phyloP scores from a whole-genome alignment of 2,113 vertebrate genomes.

The Periophthalmus modestus region DNA sequence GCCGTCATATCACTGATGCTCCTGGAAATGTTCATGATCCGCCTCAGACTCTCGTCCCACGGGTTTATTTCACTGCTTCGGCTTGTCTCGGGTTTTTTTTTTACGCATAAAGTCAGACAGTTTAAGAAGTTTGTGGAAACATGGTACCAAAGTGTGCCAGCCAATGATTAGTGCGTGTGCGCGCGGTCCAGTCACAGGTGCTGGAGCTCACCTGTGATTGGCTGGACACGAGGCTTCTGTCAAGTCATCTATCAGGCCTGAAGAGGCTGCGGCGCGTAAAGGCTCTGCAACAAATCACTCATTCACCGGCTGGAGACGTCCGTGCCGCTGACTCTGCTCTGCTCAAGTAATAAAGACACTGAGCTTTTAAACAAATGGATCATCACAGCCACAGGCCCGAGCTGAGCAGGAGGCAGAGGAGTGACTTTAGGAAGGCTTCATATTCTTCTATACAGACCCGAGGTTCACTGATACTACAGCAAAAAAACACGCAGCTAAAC shows the following conservation, averaged over 20 bases:
- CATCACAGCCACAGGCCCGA: background rate
- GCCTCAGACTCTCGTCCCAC: slow-evolving; percentile 38
- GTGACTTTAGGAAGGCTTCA: background rate
- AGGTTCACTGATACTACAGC: no score
- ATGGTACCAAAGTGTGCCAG: background rate
- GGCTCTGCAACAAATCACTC: slow-evolving; percentile 38
- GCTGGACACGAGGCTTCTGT: slow-evolving; percentile 13
- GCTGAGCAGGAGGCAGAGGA: background rate
- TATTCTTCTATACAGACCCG: no score
- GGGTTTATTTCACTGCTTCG: slow-evolving; percentile 1
- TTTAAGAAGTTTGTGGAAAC: slow-evolving; percentile 17
- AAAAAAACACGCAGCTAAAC: no score
- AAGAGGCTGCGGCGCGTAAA: slow-evolving; percentile 15
- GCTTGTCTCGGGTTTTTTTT: background rate
- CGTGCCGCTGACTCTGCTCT: background rate
- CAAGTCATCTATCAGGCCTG: slow-evolving; percentile 29
- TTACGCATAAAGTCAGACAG: background rate
- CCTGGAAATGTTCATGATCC: slow-evolving; percentile 47
- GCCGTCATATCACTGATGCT: slow-evolving; percentile 82
- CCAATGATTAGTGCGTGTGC: background rate
- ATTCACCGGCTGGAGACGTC: background rate
- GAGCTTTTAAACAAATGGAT: slow-evolving; percentile 4
- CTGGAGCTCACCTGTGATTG: slow-evolving; percentile 19
- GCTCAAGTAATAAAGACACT: background rate
- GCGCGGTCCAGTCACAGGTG: slow-evolving; percentile 47